These are phyloP conservation scores for Myocastor coypus DNA, from an alignment of 2,113 vertebrate genomes.

Conservation along the genomic window DNA sequence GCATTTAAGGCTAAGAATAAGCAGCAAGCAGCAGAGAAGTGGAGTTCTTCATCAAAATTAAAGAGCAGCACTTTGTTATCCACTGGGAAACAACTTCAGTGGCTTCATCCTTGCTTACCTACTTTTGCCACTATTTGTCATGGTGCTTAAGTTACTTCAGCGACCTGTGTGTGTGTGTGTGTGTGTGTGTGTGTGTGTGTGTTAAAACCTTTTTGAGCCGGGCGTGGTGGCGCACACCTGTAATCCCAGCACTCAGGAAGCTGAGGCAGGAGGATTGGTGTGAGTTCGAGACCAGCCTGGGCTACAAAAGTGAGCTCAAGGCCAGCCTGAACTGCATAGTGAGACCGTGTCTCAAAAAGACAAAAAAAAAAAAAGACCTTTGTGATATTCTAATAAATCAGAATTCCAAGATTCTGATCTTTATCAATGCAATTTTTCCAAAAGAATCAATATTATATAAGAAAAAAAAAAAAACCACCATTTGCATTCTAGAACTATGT, in stretches of 20 bases:
- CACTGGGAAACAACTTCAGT: background rate
- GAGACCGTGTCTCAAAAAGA: too few species aligned
- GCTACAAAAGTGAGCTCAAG: too few species aligned
- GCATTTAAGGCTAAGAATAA: conserved; percentile 3
- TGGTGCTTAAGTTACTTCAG: too few species aligned
- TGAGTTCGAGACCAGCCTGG: too few species aligned
- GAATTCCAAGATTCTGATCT: background rate
- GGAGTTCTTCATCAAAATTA: background rate
- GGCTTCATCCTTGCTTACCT: too few species aligned
- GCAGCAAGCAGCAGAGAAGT: background rate
- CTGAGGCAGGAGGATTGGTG: too few species aligned
- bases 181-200: background rate
- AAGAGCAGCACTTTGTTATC: background rate
- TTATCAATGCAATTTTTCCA: background rate
- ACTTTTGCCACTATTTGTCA: too few species aligned
- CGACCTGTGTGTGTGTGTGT: too few species aligned
- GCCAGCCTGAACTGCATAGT: too few species aligned
- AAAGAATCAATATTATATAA: background rate
- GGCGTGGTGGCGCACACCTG: too few species aligned
- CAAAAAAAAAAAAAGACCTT: too few species aligned
- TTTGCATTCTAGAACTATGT: background rate
- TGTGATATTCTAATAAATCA: background rate
- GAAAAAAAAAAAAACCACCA: background rate
- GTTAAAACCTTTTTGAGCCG: background rate
- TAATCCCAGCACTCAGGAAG: too few species aligned